Base-by-base conservation (phyloP, 2,888 invertebrate species). In the Troides aeacus region DNA sequence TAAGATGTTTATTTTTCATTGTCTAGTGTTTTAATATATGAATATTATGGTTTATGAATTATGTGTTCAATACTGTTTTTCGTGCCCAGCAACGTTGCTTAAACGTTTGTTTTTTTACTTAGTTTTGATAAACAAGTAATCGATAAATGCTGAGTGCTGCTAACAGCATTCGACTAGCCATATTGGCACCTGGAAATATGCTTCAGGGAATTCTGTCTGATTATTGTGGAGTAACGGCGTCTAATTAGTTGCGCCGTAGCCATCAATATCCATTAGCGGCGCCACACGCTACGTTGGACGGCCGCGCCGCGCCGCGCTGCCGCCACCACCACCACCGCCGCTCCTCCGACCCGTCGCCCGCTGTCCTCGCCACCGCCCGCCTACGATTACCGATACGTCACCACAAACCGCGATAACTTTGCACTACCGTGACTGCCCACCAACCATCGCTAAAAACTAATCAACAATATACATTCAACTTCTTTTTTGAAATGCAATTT, bases 221-320 rank as follows among this genome's bases (percentile, higher is more conserved):
- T 75, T 71, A 83, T 83, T 78, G 82, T 79, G 79, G 82, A 83
- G 83, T 73, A 73, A 70, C 58, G 74, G 74, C 77, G 84, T 85
- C 81, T 90, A 92, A 91, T 92, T 92, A 91, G 90, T 86, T 84
- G 86, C 85, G 84, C 84, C 84, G 84, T 84, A 82, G 86, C 87
- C 91, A 91, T 92, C 92, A 90, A 92, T 92, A 90, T 90, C 90
- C 90, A 91, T 92, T 91, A 92, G 82, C 78, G 90, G 90, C 90
- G 90, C 90, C 90, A 82, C 92, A 91, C 92, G 91, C 92, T 87
- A 91, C 85, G 82, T 74, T 80, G 73, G 77, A 69, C 79, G 78
- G 65, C 78, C 64, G 71, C 70, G 71, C 69, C 74, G 74, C 72
- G 39, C 50, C 50, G 18, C 17, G 77, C 71, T 76, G 73, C 64